phyloP scores from a whole-genome alignment of 2,888 invertebrate species.

The Drosophila suboccidentalis region DNA sequence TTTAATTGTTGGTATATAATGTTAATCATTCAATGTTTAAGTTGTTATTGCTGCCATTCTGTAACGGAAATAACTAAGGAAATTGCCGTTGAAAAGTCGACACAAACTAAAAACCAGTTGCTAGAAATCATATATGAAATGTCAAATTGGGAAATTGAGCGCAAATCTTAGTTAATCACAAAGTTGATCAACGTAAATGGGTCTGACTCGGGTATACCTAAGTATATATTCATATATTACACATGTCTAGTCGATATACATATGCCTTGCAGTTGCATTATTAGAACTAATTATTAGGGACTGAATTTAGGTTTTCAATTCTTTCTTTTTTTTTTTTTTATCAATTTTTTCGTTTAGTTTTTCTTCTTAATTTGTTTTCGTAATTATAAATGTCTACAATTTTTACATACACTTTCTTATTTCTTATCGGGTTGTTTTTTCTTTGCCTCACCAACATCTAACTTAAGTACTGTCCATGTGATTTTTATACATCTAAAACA shows the following conservation, averaged over 20 bases:
- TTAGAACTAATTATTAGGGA: conserved; percentile 64
- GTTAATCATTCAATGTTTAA: conserved; percentile 19
- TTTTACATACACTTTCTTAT: conserved; percentile 69
- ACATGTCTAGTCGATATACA: conserved; percentile 58
- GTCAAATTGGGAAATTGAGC: conserved; percentile 36
- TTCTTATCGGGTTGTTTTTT: conserved; percentile 36
- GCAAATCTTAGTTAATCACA: conserved; percentile 50
- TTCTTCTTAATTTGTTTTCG: conserved; percentile 17
- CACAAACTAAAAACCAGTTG: conserved; percentile 73
- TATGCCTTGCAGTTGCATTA: conserved; percentile 33
- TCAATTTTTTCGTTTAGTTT: too few relatives aligned
- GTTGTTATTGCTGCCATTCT: conserved; percentile 69
- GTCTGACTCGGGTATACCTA: conserved; percentile 21
- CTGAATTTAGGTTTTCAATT: conserved; percentile 51
- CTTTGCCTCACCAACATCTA: conserved; percentile 61
- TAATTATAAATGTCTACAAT: conserved; percentile 49
- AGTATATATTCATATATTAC: conserved; percentile 54
- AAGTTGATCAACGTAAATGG: conserved; percentile 35
- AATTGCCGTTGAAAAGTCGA: conserved; percentile 63
- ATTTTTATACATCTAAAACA: conserved; percentile 68
- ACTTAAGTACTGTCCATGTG: conserved; percentile 62
- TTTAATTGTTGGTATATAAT: conserved; percentile 14
- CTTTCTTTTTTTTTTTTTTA: conserved; percentile 11
- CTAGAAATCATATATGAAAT: conserved; percentile 21
- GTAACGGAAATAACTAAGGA: conserved; percentile 73